Conservation (phyloP, 2,113 vertebrate genomes). For the Ginglymostoma cirratum region DNA sequence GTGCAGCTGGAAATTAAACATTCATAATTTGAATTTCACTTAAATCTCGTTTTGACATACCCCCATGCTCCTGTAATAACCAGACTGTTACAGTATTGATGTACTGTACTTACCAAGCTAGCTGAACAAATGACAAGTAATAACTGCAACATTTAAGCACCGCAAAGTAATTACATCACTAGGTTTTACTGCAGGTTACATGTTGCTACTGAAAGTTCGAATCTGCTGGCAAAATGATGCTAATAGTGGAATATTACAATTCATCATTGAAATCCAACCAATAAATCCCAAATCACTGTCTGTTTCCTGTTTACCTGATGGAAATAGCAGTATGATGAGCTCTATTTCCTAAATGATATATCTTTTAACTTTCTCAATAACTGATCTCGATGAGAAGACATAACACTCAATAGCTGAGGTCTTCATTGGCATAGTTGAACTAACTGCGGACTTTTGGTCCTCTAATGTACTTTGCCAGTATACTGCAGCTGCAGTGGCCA, state of each 20-base stretch:
- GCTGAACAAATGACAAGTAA: neutral
- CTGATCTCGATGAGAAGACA: neutral
- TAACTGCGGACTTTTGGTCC: neutral
- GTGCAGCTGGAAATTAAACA: constrained; percentile 21
- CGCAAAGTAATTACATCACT: neutral
- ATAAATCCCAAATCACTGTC: neutral
- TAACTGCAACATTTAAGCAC: neutral
- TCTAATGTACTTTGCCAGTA: neutral
- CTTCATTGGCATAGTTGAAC: neutral
- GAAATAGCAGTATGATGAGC: neutral
- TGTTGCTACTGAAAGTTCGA: constrained; percentile 8
- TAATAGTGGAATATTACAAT: neutral
- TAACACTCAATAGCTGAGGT: neutral
- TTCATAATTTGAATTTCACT: constrained; percentile 17
- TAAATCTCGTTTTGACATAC: constrained; percentile 26
- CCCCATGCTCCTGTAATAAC: neutral
- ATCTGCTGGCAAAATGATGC: neutral
- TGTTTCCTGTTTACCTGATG: neutral
- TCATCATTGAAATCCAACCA: neutral
- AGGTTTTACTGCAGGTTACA: neutral
- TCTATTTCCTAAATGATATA: neutral
- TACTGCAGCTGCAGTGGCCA: neutral
- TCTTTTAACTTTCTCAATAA: neutral
- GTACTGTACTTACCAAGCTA: neutral
- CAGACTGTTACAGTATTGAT: neutral